These are phyloP conservation scores for Polydrusus cervinus DNA, from an alignment of 2,888 invertebrate genomes.

Conservation along the genomic window DNA sequence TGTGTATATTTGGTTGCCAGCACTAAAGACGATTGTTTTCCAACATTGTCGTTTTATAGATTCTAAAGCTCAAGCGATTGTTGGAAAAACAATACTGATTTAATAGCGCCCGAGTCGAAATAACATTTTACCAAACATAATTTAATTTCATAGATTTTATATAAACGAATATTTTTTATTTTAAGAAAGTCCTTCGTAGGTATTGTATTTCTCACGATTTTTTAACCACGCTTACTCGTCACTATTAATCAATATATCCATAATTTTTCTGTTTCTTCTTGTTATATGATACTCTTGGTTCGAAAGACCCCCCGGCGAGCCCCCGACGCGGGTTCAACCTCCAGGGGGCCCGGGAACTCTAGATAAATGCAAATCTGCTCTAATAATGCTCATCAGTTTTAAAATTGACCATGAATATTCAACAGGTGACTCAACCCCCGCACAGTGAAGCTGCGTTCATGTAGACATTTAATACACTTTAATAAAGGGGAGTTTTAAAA, in stretches of 20 bases:
- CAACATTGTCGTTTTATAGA: too few relatives aligned
- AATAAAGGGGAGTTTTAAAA: too few relatives aligned
- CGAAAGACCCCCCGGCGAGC: slow-evolving; percentile 1
- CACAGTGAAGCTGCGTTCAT: background rate
- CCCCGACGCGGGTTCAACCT: background rate
- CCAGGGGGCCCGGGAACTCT: slow-evolving; percentile 18
- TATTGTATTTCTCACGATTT: too few relatives aligned
- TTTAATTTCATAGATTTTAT: too few relatives aligned
- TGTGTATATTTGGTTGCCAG: too few relatives aligned
- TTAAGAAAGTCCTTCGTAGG: too few relatives aligned
- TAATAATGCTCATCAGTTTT: slow-evolving; percentile 29
- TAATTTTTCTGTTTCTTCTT: slow-evolving; percentile 2
- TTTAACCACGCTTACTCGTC: background rate
- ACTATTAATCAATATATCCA: slow-evolving; percentile 11
- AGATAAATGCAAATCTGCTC: slow-evolving; percentile 23
- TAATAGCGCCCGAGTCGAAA: too few relatives aligned
- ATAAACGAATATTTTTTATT: too few relatives aligned
- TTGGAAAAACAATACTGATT: too few relatives aligned
- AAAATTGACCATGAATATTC: slow-evolving; percentile 25
- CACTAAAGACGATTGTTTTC: too few relatives aligned
- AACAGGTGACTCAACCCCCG: slow-evolving; percentile 23
- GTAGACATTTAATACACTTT: background rate
- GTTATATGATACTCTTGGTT: slow-evolving; percentile 11
- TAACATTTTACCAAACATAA: too few relatives aligned
- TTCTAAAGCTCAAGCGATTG: too few relatives aligned